Conservation (phyloP, 1,140 invertebrate species). For the Drosophila auraria region DNA sequence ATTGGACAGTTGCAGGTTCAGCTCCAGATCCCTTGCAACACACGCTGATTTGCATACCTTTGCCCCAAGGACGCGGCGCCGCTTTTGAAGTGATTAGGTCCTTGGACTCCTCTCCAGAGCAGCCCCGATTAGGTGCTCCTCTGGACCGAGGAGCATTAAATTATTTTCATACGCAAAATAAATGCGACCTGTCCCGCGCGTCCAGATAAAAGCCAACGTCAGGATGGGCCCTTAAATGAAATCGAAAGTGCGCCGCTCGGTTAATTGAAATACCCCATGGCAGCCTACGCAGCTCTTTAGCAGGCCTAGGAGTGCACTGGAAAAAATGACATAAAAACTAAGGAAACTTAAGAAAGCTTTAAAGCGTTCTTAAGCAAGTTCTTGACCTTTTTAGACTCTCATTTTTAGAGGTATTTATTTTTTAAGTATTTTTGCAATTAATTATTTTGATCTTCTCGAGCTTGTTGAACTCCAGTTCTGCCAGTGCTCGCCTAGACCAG, state of each 20-base stretch:
- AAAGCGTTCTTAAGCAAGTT: too few species aligned
- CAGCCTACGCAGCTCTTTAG: conserved; percentile 50
- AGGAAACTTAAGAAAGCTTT: too few species aligned
- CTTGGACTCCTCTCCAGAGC: conserved; percentile 2
- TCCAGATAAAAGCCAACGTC: conserved; percentile 61
- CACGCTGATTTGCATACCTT: conserved; percentile 72
- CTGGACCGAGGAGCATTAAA: conserved; percentile 63
- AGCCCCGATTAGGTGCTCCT: conserved; percentile 17
- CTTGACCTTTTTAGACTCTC: background rate
- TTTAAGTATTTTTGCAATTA: background rate
- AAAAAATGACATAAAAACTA: background rate
- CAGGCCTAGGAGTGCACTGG: conserved; percentile 9
- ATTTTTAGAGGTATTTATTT: background rate
- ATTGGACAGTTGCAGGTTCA: conserved; percentile 52
- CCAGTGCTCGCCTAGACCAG: conserved; percentile 37
- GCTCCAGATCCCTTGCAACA: conserved; percentile 35
- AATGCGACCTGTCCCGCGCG: conserved; percentile 50
- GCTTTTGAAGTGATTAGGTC: conserved; percentile 72
- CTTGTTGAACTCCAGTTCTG: background rate
- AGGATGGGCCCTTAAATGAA: conserved; percentile 58
- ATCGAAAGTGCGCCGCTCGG: conserved; percentile 74
- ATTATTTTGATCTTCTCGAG: too few species aligned
- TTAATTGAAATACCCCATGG: conserved; percentile 82
- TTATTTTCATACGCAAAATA: conserved; percentile 75
- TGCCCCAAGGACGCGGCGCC: conserved; percentile 68